These are phyloP conservation scores for Stercorarius parasiticus DNA, from an alignment of 2,113 vertebrate species.

Conservation along the genomic window DNA sequence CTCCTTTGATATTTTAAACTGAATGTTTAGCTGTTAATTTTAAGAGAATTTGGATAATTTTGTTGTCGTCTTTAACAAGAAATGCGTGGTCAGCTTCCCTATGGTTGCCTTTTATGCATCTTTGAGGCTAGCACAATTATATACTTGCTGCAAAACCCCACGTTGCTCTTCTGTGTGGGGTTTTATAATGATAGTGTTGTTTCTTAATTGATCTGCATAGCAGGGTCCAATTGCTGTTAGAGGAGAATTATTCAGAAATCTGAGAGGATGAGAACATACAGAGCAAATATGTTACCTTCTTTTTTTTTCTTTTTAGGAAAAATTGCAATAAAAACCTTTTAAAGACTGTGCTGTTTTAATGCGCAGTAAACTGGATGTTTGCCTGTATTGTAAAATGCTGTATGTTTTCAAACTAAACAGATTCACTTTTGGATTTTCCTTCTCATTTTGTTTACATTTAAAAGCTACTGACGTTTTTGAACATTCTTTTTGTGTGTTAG, in stretches of 20 bases:
- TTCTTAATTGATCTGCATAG: slow-evolving; percentile 39
- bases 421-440: neutral
- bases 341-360: neutral
- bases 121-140: slow-evolving; percentile 40
- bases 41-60: slow-evolving; percentile 61
- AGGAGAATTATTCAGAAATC: slow-evolving; percentile 46
- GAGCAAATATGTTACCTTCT: neutral
- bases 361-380: neutral
- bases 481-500: neutral
- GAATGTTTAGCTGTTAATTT: slow-evolving; percentile 49
- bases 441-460: neutral
- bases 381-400: neutral
- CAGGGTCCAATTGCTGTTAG: neutral
- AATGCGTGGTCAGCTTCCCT: slow-evolving; percentile 57
- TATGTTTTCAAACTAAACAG: neutral
- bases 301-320: neutral
- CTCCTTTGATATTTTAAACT: slow-evolving; percentile 39
- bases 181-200: slow-evolving; percentile 39
- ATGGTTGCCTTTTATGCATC: slow-evolving; percentile 48
- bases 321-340: neutral
- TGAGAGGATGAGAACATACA: slow-evolving; percentile 35
- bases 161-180: slow-evolving; percentile 27
- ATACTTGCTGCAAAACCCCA: slow-evolving; percentile 30
- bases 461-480: neutral
- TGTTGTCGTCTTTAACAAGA: slow-evolving; percentile 52